These are phyloP conservation scores for Sorex maritimensis DNA, from an alignment of 2,797 vertebrate species.

Conservation along the genomic window DNA sequence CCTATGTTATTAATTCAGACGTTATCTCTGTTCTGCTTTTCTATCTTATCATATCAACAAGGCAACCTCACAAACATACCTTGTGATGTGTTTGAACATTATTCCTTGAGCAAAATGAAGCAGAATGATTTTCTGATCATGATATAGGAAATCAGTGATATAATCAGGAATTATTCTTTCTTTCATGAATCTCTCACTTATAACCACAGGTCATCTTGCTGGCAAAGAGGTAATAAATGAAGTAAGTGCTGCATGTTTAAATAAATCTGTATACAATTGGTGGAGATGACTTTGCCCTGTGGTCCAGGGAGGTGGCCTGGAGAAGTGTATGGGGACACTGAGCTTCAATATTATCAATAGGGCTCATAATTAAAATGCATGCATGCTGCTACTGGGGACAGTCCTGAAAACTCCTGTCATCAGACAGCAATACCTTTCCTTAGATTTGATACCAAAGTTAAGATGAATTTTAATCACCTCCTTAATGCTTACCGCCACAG, in stretches of 20 bases:
- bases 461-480: constrained; percentile 85
- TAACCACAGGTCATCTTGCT: constrained; percentile 4
- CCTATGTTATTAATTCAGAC: constrained; percentile 34
- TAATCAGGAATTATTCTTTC: not conserved
- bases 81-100: constrained; percentile 40
- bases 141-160: constrained; percentile 23
- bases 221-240: not conserved
- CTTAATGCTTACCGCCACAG: constrained; percentile 78
- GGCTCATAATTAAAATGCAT: constrained; percentile 58
- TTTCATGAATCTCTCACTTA: not conserved
- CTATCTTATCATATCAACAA: constrained; percentile 34
- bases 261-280: not conserved
- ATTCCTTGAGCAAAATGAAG: not conserved
- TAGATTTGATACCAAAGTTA: constrained; percentile 85
- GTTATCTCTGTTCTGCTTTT: constrained; percentile 37
- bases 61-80: constrained; percentile 42
- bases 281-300: too few relatives aligned
- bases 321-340: not conserved
- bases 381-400: not conserved
- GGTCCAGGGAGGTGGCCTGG: not conserved
- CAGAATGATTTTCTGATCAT: constrained; percentile 55
- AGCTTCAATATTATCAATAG: not conserved
- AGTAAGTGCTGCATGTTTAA: not conserved
- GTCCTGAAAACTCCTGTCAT: constrained; percentile 46
- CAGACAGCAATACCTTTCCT: constrained; percentile 76